Conservation (phyloP, 2,888 invertebrate species). For the Apamea anceps region DNA sequence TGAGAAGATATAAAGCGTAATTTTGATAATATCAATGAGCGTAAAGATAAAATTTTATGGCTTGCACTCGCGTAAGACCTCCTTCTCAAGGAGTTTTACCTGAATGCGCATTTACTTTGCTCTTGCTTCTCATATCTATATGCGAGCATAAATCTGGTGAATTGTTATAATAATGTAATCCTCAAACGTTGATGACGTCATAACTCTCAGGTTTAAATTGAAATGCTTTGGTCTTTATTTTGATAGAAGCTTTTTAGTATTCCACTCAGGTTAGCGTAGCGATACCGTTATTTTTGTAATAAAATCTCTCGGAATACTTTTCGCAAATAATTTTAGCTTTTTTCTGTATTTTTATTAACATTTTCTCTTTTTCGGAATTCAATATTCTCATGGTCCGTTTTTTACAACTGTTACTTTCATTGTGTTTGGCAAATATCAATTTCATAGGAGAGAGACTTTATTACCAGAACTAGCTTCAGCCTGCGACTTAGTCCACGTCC, state of each 20-base stretch:
- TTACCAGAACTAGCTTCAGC: not conserved
- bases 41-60: slow-evolving; percentile 55
- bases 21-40: slow-evolving; percentile 18
- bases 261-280: not conserved
- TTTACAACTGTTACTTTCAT: not conserved
- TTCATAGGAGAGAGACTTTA: not conserved
- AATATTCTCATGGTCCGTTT: no score
- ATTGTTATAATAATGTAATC: slow-evolving; percentile 46
- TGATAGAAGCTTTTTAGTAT: slow-evolving; percentile 25
- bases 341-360: not conserved
- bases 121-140: slow-evolving; percentile 46
- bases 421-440: not conserved
- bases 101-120: slow-evolving; percentile 41
- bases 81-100: slow-evolving; percentile 25
- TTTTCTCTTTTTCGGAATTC: not conserved
- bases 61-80: slow-evolving; percentile 48
- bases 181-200: slow-evolving; percentile 39
- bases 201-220: slow-evolving; percentile 37
- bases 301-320: not conserved
- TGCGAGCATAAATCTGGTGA: slow-evolving; percentile 42
- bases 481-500: not conserved
- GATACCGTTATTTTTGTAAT: not conserved
- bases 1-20: slow-evolving; percentile 13
- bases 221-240: slow-evolving; percentile 25
- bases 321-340: not conserved